Evolutionary conservation across 2,797 vertebrate species (phyloP), one percentile per base, ranked within the genome.

Genomic region (Sphaeramia orbicularis): DNA sequence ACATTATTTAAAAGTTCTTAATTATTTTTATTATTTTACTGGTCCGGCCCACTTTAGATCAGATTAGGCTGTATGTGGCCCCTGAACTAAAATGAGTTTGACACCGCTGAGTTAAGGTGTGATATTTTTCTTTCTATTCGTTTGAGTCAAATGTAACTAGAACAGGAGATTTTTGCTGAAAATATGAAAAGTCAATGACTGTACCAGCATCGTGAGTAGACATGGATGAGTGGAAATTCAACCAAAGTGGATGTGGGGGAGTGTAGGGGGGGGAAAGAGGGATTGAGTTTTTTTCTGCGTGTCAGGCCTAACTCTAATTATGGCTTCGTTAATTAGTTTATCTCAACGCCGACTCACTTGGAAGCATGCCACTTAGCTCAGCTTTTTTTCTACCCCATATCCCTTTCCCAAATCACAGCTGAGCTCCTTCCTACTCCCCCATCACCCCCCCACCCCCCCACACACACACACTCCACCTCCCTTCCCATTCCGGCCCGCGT

Each of bases 301-400:
- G 84, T 91, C 81, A 91, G 86, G 74, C 73, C 77, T 84, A 60
- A 84, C 83, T 89, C 86, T 90, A 92, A 92, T 93, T 93, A 91
- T 80, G 89, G 80, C 83, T 89, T 80, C 59, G 74, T 91, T 94
- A 93, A 94, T 94, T 93, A 93, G 91, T 80, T 71, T 74, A 79
- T 90, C 86, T 87, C 80, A 51, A 65, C 35, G 49, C 84, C 53
- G 84, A 87, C 83, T 83, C 51, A 56, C 85, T 85, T 84, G 86
- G 86, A 89, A 88, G 66, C 74, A 74, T 67, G 83, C 84, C 82
- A 88, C 79, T 87, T 82, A 80, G 81, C 84, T 88, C 87, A 81
- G 78, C 67, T 71, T 81, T 83, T 81, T 72, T 62, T 62, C 27
- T 44, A 53, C 52, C 24, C 47, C 30, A 16, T 70, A 71, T 71